phyloP scores from a whole-genome alignment of 2,797 vertebrate genomes.

The Nothura maculosa region DNA sequence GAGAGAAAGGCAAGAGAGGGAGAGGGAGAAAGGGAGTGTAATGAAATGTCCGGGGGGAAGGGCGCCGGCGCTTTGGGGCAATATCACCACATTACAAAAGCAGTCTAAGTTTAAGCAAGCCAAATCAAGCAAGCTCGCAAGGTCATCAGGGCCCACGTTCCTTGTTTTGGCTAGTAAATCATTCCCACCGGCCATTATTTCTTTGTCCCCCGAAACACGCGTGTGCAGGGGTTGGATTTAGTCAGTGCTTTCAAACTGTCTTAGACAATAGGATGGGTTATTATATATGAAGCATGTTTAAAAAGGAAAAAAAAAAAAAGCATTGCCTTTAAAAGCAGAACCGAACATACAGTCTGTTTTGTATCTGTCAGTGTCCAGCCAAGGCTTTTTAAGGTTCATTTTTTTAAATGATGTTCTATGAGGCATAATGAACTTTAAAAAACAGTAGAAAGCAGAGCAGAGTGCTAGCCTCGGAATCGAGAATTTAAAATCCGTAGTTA shows the following conservation, averaged over 20 bases:
- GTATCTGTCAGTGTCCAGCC: neutral
- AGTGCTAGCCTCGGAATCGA: conserved; percentile 24
- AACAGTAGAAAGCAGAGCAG: conserved; percentile 47
- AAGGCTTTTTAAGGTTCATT: conserved; percentile 46
- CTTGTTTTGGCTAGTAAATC: conserved; percentile 1
- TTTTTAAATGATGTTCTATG: neutral
- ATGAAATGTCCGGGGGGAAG: conserved; percentile 61
- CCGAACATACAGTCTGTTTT: conserved; percentile 42
- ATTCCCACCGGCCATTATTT: neutral
- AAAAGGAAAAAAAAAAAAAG: conserved; percentile 12
- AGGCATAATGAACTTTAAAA: conserved; percentile 51
- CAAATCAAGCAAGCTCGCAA: conserved; percentile 27
- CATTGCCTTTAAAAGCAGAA: conserved; percentile 44
- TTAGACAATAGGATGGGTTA: conserved; percentile 33
- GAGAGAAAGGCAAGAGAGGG: conserved; percentile 59
- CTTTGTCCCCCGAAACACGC: neutral
- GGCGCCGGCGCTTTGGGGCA: neutral
- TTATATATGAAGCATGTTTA: conserved; percentile 18
- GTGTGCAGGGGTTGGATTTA: neutral
- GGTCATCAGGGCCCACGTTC: neutral
- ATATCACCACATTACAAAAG: neutral
- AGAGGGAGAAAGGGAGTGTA: conserved; percentile 56
- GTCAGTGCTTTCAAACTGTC: neutral
- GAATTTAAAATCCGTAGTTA: conserved; percentile 63
- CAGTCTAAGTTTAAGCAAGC: conserved; percentile 38